These are phyloP conservation scores for Elgaria multicarinata DNA, from an alignment of 2,113 vertebrate genomes.

Conservation along the genomic window DNA sequence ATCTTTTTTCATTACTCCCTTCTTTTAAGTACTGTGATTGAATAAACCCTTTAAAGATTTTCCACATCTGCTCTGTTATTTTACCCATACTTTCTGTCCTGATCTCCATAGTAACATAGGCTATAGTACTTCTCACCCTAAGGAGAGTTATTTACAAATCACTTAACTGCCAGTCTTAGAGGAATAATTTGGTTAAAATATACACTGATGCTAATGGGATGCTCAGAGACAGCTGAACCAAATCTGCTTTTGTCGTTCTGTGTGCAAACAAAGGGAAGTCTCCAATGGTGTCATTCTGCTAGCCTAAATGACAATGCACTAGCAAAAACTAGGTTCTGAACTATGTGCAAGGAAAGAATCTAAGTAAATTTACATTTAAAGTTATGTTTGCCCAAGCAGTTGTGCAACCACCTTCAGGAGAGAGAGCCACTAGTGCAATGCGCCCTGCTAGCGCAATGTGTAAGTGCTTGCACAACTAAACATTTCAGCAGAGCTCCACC, in stretches of 20 bases:
- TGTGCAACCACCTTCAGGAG: too few species aligned
- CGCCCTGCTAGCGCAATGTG: too few species aligned
- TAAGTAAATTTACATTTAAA: too few species aligned
- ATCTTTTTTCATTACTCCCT: slow-evolving; percentile 26
- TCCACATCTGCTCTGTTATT: slow-evolving; percentile 53
- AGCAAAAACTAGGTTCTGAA: too few species aligned
- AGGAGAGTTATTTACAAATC: slow-evolving; percentile 56
- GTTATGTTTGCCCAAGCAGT: too few species aligned
- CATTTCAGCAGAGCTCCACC: too few species aligned
- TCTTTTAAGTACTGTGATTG: slow-evolving; percentile 44
- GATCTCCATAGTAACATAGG: slow-evolving; percentile 56
- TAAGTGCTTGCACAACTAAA: too few species aligned
- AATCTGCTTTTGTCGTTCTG: not conserved
- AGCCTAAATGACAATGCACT: too few species aligned
- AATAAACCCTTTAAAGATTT: slow-evolving; percentile 39
- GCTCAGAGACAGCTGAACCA: slow-evolving; percentile 22
- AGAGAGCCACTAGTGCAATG: too few species aligned
- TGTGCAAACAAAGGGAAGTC: not conserved
- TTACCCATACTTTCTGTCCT: slow-evolving; percentile 49
- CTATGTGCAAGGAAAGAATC: too few species aligned
- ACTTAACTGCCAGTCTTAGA: slow-evolving; percentile 33
- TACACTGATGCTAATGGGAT: slow-evolving; percentile 21
- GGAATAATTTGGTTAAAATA: slow-evolving; percentile 49
- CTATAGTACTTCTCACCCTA: slow-evolving; percentile 43
- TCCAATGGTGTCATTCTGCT: too few species aligned